These are phyloP conservation scores for Muscidifurax raptorellus DNA, from an alignment of 1,140 invertebrate species.

Conservation along the genomic window DNA sequence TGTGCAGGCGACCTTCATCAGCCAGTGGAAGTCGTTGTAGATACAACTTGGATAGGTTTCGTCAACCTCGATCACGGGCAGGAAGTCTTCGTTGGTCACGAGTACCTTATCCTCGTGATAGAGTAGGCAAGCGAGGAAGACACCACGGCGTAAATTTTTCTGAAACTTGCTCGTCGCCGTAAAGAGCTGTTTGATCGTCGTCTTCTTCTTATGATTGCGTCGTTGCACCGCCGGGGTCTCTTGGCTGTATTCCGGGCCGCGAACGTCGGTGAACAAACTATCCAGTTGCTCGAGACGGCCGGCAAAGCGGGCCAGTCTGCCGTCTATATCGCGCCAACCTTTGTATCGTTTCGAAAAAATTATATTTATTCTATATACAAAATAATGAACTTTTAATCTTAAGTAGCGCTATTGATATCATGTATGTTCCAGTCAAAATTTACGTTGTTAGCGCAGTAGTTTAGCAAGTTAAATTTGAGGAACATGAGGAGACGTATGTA, in stretches of 20 bases:
- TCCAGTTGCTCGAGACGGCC: constrained; percentile 85
- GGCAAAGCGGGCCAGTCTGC: constrained; percentile 80
- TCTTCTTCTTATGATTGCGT: constrained; percentile 87
- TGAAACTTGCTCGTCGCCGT: constrained; percentile 96
- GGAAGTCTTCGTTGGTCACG: constrained; percentile 96
- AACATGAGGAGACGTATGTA: neutral
- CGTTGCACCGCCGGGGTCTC: constrained; percentile 78
- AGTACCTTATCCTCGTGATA: constrained; percentile 96
- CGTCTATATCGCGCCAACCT: constrained; percentile 89
- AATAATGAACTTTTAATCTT: neutral
- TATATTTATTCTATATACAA: neutral
- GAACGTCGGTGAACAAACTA: constrained; percentile 84
- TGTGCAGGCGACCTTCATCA: constrained; percentile 97
- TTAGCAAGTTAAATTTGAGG: neutral
- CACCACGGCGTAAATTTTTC: constrained; percentile 92
- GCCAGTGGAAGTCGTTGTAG: constrained; percentile 96
- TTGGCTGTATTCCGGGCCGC: constrained; percentile 78
- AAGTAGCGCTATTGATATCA: too few relatives aligned
- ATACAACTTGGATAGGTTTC: constrained; percentile 95
- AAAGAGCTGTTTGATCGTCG: constrained; percentile 95
- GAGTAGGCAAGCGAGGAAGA: constrained; percentile 93
- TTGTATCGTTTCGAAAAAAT: neutral
- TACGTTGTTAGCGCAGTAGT: neutral
- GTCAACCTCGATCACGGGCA: constrained; percentile 97
- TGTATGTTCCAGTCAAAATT: neutral